Base-by-base conservation (phyloP, 2,888 invertebrate species). In the Pristionchus entomophagus region DNA sequence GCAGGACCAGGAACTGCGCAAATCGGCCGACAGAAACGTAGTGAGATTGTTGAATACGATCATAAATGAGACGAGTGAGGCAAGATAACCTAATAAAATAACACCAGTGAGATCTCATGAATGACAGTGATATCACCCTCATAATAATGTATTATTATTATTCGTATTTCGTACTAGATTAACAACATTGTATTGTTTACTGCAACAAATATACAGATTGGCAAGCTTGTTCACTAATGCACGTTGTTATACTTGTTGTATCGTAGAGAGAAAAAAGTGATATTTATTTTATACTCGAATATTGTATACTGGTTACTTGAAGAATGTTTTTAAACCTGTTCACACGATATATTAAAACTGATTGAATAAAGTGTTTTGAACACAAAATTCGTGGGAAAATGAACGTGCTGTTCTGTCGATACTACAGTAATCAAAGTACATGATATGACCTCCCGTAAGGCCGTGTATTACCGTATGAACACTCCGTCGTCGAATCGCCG, bases 11-110 rank as follows among this genome's bases (percentile, higher is more conserved):
- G 83, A 62, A 22, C 65, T 84, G 62, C 62, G 83, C 49, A 62
- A 49, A 12, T 41, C 53, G 5, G 41, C 83, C 10, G 83, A 84
- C 19, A 6, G 83, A 19, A 84, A 84, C 49, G 65, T 84, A n/a
- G 83, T 84, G 0, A 35, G 29, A 32, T 22, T 84, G 32, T 65
- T 65, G 41, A 41, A 45, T 17, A 26, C 22, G 26, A 73, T 73
- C 38, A 73, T 73, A 12, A 73, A 41, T 12, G 73, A 73, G 26
- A 5, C 6, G 2, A 45, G 73, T 17, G 32, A n/a, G 41, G 41
- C n/a, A 5, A 38, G 38, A 8, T 69, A 38, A 32, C n/a, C n/a
- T n/a, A n/a, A n/a, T n/a, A n/a, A n/a, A n/a, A n/a, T n/a, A n/a
- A n/a, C n/a, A n/a, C n/a, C n/a, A n/a, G n/a, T n/a, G n/a, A n/a